Base-by-base conservation (phyloP, 1,140 invertebrate species). In the Bombus pascuorum region DNA sequence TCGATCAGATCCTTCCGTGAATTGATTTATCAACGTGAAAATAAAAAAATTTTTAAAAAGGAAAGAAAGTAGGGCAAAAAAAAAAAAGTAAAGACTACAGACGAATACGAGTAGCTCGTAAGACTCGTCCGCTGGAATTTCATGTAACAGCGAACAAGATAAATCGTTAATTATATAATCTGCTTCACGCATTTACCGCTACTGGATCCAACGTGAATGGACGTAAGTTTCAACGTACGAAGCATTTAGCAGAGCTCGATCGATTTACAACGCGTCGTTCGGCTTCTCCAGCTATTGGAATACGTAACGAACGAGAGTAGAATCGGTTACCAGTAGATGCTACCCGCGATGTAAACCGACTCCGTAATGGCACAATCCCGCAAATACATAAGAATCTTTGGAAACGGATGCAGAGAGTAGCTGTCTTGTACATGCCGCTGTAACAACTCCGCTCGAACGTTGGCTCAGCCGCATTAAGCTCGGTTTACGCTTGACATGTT, bases 191-290 rank as follows among this genome's bases (percentile, higher is more conserved):
- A 53, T 39, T 79, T 72, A 13, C 28, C 57, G 37, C 73, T 28
- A 80, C 70, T 87, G 89, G 89, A 90, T 85, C 75, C 75, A 12
- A 65, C 53, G 32, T 44, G 71, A 85, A 39, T 85, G 74, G 84
- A 90, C 75, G 89, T 90, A 90, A 90, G 89, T 90, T 59, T 79
- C 32, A 72, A 1, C 57, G 8, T 28, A 15, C n/a, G 37, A 42
- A 53, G 18, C 13, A 32, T 84, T 75, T 70, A 57, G 39, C 47
- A 6, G n/a, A 32, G 18, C 62, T 22, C 1, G 42, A 5, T 32
- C 66, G 42, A 32, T 65, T 57, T 62, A 25, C 22, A 25, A 18
- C 3, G 34, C 75, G 6, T 37, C 25, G 32, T 32, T 59, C 25
- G 15, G 5, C n/a, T n/a, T n/a, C 34, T 18, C 13, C 3, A 18